Percentiles rank a stretch among this genome's conserved stretches.
phyloP scores from a whole-genome alignment of 2,113 vertebrate genomes.

The Trogon surrucura region DNA sequence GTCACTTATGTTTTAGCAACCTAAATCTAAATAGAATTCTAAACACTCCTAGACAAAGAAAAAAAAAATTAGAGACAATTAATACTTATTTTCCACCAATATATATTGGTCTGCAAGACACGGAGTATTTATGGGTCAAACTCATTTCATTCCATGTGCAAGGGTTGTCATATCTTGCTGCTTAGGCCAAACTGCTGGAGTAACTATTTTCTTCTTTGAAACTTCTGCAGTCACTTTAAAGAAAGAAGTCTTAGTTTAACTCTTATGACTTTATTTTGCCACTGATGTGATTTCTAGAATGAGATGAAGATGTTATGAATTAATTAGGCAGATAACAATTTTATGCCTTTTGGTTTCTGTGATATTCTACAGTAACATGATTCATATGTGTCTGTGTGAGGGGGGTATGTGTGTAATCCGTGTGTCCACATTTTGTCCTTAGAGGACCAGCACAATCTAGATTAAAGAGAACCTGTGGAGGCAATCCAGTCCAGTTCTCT shows the following conservation, averaged over 20 bases:
- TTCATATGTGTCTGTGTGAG: background rate
- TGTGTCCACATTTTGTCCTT: background rate
- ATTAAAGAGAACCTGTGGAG: background rate
- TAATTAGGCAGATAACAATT: background rate
- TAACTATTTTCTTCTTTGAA: background rate
- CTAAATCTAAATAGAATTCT: background rate
- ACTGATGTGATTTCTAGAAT: background rate
- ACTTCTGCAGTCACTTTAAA: background rate
- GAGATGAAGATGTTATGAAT: background rate
- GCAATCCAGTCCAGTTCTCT: background rate
- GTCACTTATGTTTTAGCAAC: background rate
- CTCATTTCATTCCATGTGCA: background rate
- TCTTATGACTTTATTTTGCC: background rate
- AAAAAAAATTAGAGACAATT: background rate
- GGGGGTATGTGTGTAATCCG: rapidly evolving
- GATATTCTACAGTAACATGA: background rate
- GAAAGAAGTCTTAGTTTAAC: background rate
- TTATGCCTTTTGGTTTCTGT: background rate
- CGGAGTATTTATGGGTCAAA: background rate
- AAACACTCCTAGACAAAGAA: background rate
- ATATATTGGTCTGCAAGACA: background rate
- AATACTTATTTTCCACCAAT: background rate
- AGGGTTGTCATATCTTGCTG: background rate
- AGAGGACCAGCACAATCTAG: background rate
- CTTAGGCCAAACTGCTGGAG: background rate